Percentiles rank a stretch among this genome's conserved stretches.
Conservation (phyloP, 2,888 invertebrate genomes). For the Drosophila prolongata region DNA sequence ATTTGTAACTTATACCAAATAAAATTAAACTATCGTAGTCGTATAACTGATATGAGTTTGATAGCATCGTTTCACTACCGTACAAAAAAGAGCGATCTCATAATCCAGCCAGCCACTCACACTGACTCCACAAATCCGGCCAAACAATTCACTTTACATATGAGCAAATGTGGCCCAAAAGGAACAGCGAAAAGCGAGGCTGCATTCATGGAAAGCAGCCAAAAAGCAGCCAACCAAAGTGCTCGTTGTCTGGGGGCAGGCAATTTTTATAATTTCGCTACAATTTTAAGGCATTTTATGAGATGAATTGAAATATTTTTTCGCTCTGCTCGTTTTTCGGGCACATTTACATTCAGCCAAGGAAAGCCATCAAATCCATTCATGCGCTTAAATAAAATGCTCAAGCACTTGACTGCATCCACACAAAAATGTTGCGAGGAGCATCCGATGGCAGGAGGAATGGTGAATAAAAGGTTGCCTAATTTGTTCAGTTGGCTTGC, state of each 20-base stretch:
- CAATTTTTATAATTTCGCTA: conserved; percentile 81
- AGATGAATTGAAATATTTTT: conserved; percentile 80
- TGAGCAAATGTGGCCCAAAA: conserved; percentile 72
- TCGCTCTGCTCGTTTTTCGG: conserved; percentile 52
- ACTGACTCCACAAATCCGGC: conserved; percentile 21
- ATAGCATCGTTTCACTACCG: not conserved
- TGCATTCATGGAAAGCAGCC: conserved; percentile 61
- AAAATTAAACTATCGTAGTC: no score
- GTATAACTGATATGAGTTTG: conserved; percentile 12
- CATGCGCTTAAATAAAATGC: conserved; percentile 82
- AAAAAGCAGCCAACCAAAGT: conserved; percentile 70
- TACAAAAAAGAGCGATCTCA: conserved; percentile 23
- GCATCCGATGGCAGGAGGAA: conserved; percentile 21
- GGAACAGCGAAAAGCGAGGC: conserved; percentile 47
- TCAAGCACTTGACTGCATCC: conserved; percentile 83
- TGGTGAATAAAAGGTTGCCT: conserved; percentile 58
- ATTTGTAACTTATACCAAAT: not conserved
- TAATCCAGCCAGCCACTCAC: conserved; percentile 48
- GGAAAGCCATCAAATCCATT: conserved; percentile 81
- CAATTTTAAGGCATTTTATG: conserved; percentile 80
- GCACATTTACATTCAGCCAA: conserved; percentile 51
- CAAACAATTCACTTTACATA: conserved; percentile 76
- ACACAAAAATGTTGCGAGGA: conserved; percentile 64
- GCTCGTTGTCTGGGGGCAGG: conserved; percentile 51
- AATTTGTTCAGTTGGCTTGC: conserved; percentile 70